Percentiles rank a stretch among this genome's conserved stretches.
Evolutionary conservation across 2,797 vertebrate genomes (phyloP).

Genomic region (Leucoraja ocellata): DNA sequence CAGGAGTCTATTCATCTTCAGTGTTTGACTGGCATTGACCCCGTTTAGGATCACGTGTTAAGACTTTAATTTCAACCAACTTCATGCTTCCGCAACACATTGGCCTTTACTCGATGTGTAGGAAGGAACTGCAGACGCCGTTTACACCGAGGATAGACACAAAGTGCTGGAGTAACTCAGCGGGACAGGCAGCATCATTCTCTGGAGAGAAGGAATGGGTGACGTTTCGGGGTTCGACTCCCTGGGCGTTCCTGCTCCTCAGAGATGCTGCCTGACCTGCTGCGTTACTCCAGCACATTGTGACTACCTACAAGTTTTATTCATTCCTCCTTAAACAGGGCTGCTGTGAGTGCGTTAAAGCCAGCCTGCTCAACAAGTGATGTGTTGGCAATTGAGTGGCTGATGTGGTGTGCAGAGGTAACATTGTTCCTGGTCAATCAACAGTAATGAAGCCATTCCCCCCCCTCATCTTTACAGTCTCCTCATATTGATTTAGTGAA

Average conservation of each 20-base stretch:
- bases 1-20: too few species aligned
- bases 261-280: too few species aligned
- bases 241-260: too few species aligned
- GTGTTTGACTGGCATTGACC: not conserved
- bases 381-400: not conserved
- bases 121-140: too few species aligned
- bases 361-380: not conserved
- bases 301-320: too few species aligned
- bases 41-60: not conserved
- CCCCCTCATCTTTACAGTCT: not conserved
- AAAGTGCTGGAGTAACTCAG: too few species aligned
- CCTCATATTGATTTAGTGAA: not conserved
- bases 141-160: too few species aligned
- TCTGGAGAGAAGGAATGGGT: too few species aligned
- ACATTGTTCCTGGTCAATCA: not conserved
- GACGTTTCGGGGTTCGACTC: too few species aligned
- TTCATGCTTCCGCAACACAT: not conserved
- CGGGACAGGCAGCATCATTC: too few species aligned
- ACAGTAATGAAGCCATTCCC: not conserved
- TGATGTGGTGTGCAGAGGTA: not conserved
- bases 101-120: not conserved
- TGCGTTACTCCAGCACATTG: too few species aligned
- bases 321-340: conserved; percentile 1
- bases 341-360: conserved; percentile 14
- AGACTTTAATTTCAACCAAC: not conserved